Percentiles rank a stretch among this genome's conserved stretches.
Evolutionary conservation across 2,797 vertebrate genomes (phyloP).

Genomic region (Pelobates cultripes): DNA sequence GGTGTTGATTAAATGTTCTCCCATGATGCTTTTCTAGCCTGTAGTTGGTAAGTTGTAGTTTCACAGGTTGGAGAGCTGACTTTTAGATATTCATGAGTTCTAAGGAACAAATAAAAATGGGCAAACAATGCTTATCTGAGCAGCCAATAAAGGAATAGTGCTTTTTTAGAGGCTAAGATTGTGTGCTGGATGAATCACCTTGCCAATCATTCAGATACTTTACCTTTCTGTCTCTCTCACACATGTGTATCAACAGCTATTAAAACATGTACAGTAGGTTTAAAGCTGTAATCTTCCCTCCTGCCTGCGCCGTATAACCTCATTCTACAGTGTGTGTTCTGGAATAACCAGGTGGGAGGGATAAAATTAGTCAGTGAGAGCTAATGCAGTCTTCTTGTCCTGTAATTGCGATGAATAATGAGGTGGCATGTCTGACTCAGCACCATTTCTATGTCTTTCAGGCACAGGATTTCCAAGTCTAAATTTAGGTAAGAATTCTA

Average conservation of each 20-base stretch:
- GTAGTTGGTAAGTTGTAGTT: too few relatives aligned
- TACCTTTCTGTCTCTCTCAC: too few relatives aligned
- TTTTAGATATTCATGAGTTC: too few relatives aligned
- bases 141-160: too few relatives aligned
- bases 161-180: too few relatives aligned
- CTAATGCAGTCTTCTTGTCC: constrained; percentile 13
- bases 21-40: too few relatives aligned
- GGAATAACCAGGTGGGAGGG: constrained; percentile 26
- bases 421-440: constrained; percentile 20
- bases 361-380: background rate
- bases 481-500: constrained; percentile 94
- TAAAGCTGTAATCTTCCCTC: background rate
- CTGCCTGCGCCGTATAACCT: background rate
- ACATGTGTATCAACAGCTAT: background rate
- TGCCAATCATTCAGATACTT: too few relatives aligned
- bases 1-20: too few relatives aligned
- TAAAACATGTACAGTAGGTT: background rate
- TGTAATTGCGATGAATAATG: constrained; percentile 22
- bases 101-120: too few relatives aligned
- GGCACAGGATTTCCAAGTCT: constrained; percentile 99
- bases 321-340: constrained; percentile 2
- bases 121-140: too few relatives aligned
- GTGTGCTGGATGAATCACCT: too few relatives aligned
- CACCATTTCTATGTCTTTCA: constrained; percentile 83
- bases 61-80: too few relatives aligned